Evolutionary conservation across 2,113 vertebrate genomes (phyloP).

Genomic region (Varanus komodoensis): DNA sequence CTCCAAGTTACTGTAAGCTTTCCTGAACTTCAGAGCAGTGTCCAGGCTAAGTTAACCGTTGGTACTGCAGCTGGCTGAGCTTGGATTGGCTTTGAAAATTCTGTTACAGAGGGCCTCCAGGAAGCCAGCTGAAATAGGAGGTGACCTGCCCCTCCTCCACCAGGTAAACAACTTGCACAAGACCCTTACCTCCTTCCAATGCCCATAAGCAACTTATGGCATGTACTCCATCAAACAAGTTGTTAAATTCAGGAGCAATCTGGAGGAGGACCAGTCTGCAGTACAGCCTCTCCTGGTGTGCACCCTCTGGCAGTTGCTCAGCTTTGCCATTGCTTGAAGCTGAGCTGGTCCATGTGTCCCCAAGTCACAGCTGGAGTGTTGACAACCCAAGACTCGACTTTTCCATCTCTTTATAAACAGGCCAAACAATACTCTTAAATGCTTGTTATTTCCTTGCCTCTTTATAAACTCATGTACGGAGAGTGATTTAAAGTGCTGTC

Average conservation of each 20-base stretch:
- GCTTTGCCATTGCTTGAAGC: background rate
- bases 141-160: background rate
- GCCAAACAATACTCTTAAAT: conserved; percentile 18
- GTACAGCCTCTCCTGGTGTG: background rate
- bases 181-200: background rate
- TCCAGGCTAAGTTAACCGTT: background rate
- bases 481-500: conserved; percentile 13
- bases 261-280: background rate
- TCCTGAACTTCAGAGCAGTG: background rate
- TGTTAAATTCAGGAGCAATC: background rate
- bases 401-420: conserved; percentile 22
- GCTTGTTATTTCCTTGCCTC: conserved; percentile 6
- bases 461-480: conserved; percentile 41
- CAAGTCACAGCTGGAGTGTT: background rate
- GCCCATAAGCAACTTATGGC: background rate
- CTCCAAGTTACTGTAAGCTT: background rate
- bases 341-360: background rate
- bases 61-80: background rate
- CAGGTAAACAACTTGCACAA: background rate
- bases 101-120: background rate
- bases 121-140: background rate
- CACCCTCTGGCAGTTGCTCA: background rate
- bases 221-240: no score
- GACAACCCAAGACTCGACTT: background rate
- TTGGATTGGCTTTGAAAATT: background rate